Conservation (phyloP, 2,888 invertebrate genomes). For the Oscheius sp. region DNA sequence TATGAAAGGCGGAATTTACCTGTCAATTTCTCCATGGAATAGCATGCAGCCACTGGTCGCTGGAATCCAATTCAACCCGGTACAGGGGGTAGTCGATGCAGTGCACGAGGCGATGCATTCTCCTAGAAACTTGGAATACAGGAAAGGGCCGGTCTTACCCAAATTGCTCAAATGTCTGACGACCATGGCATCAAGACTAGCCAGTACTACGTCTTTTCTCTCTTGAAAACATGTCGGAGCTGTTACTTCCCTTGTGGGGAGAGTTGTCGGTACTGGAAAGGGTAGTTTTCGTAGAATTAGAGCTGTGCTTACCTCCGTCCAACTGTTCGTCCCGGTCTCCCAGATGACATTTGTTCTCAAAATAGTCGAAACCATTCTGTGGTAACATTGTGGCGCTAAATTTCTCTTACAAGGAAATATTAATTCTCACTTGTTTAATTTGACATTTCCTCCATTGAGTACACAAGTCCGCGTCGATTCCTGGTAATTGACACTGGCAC, state of each 20-base stretch:
- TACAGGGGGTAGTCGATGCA: background rate
- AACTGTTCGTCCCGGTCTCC: conserved; percentile 10
- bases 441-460: conserved; percentile 49
- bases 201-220: conserved; percentile 1
- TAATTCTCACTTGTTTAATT: conserved; percentile 38
- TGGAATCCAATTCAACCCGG: conserved; percentile 28
- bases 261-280: background rate
- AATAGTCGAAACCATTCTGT: conserved; percentile 43
- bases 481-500: conserved; percentile 51
- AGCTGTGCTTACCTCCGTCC: background rate
- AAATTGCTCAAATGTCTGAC: conserved; percentile 1
- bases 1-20: background rate
- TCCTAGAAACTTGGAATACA: background rate
- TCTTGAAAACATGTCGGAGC: conserved; percentile 4
- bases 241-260: background rate
- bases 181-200: conserved; percentile 25
- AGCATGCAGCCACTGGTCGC: conserved; percentile 26
- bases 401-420: background rate
- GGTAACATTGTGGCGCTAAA: conserved; percentile 32
- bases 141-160: background rate
- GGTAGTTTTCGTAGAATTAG: background rate
- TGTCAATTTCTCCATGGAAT: conserved; percentile 21
- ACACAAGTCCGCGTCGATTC: conserved; percentile 41
- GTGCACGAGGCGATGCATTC: conserved; percentile 4
- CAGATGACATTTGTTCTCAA: conserved; percentile 49